Evolutionary conservation across 1,140 invertebrate species (phyloP).

Genomic region (Drosophila tropicalis): DNA sequence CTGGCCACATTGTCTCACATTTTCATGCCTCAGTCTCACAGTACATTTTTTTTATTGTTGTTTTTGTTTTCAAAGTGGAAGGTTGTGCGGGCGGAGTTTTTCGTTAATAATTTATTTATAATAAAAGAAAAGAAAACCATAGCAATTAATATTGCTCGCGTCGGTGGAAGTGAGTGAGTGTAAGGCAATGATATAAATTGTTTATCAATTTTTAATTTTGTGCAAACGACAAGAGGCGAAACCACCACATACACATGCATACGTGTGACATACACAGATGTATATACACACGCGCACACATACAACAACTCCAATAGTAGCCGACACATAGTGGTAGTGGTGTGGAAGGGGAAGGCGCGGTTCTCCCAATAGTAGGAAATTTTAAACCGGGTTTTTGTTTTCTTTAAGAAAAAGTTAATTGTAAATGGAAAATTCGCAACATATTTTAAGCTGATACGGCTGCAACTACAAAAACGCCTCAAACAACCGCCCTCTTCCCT

Average conservation of each 20-base stretch:
- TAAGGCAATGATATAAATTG: conserved; percentile 3
- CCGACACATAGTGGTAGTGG: conserved; percentile 32
- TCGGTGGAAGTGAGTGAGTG: conserved; percentile 37
- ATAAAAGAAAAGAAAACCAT: conserved; percentile 14
- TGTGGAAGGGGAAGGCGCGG: conserved; percentile 49
- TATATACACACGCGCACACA: conserved; percentile 24
- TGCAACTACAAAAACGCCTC: background rate
- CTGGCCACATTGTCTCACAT: too few species aligned
- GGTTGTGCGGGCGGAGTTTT: too few species aligned
- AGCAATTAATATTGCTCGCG: conserved; percentile 42
- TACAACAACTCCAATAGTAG: conserved; percentile 31
- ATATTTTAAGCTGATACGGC: background rate
- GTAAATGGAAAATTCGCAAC: background rate
- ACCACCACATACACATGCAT: conserved; percentile 26
- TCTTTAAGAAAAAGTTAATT: background rate
- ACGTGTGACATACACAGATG: conserved; percentile 45
- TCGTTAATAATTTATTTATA: conserved; percentile 38
- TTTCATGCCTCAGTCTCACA: too few species aligned
- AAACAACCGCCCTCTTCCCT: conserved; percentile 31
- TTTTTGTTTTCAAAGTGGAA: too few species aligned
- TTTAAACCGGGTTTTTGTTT: conserved; percentile 16
- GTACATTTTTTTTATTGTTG: too few species aligned
- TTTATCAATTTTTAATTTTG: conserved; percentile 12
- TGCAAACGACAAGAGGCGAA: conserved; percentile 9
- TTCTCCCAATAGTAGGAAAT: conserved; percentile 37